Base-by-base conservation (phyloP, 2,113 vertebrate species). In the Oreochromis aureus region DNA sequence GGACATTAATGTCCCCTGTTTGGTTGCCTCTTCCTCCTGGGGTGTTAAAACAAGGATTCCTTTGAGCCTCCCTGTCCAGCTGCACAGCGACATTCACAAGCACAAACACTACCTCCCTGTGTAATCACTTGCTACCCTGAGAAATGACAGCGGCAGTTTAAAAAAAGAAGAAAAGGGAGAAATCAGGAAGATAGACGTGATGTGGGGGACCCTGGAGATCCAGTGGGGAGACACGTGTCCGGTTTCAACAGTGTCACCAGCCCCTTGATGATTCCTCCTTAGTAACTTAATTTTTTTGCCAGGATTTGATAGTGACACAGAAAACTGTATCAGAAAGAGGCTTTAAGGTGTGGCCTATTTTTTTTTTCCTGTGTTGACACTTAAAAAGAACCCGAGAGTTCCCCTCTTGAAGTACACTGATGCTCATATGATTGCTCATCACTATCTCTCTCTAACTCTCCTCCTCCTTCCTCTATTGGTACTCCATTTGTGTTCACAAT, bases 61-160 rank as follows among this genome's bases (percentile, higher is more conserved):
- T 96, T 97, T 97, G 92, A 97, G 94, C 15, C 41, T 69, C 85
- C 84, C 85, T 81, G 94, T 95, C 95, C 96, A 97, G 96, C 96
- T 97, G 96, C 96, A 96, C 94, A 11, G 89, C 90, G 87, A 93
- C 94, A 96, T 94, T 93, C 94, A 95, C 82, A 36, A 84, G 88
- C 86, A 83, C 87, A 93, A 90, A 97, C 96, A 97, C 95, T 96
- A 89, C 84, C 90, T 91, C 93, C 96, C 95, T 96, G 95, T 97
- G 92, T 92, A 81, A 81, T 84, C 87, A 81, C 89, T 91, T 41
- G 88, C 87, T 80, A 80, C 90, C 87, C 91, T 89, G 83, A 93
- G 91, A 92, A 92, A 94, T 90, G 85, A 92, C 85, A 93, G 82
- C 24, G 84, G 58, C 89, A 71, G 79, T 87, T 81, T 34, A 41